Conservation (phyloP, 2,888 invertebrate species). For the Aporophyla nigra region DNA sequence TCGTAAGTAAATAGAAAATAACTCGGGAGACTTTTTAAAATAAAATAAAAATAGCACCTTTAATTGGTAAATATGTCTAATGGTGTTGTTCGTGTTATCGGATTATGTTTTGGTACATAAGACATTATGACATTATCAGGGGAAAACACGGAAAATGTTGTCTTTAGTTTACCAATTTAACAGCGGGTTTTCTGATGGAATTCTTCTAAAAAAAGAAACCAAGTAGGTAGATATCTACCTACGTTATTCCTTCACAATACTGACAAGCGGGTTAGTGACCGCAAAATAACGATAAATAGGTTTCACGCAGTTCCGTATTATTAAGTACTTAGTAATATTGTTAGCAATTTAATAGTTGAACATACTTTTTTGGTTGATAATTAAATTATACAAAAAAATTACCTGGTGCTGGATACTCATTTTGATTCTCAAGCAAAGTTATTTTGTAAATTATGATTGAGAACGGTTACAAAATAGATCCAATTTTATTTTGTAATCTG, state of each 20-base stretch:
- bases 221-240: background rate
- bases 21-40: background rate
- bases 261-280: slow-evolving; percentile 13
- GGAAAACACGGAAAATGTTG: background rate
- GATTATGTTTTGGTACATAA: background rate
- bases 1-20: background rate
- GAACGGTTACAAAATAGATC: background rate
- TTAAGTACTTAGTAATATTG: background rate
- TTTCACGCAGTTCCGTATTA: background rate
- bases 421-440: slow-evolving; percentile 1
- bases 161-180: background rate
- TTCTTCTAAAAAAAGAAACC: background rate
- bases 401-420: background rate
- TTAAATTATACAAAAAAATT: background rate
- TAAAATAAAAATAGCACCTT: background rate
- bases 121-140: background rate
- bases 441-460: slow-evolving; percentile 8
- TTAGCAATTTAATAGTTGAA: background rate
- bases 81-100: slow-evolving; percentile 8
- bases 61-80: slow-evolving; percentile 6
- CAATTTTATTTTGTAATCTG: slow-evolving; percentile 24
- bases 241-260: background rate
- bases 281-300: background rate
- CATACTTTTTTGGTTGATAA: background rate
- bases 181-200: background rate